Evolutionary conservation across 2,797 vertebrate genomes (phyloP).

Genomic region (Clarias pachynema): DNA sequence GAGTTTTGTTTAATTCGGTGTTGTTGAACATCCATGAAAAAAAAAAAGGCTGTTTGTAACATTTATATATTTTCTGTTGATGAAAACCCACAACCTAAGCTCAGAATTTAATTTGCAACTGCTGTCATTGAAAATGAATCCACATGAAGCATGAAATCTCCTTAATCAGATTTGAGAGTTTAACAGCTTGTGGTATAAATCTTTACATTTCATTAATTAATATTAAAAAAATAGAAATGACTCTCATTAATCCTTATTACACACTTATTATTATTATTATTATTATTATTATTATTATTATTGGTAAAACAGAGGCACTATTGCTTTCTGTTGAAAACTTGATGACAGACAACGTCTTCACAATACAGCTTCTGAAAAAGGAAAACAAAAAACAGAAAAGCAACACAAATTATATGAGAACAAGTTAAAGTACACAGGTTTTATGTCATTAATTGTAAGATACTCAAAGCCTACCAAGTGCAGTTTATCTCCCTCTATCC

Average conservation of each 20-base stretch:
- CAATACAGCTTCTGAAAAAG: conserved; percentile 83
- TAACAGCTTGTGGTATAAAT: too few species aligned
- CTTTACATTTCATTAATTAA: too few species aligned
- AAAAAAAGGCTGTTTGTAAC: too few species aligned
- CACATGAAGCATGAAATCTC: too few species aligned
- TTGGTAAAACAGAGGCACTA: conserved; percentile 37
- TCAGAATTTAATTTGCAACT: background rate
- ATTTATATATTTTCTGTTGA: too few species aligned
- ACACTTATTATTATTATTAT: background rate
- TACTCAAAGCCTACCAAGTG: conserved; percentile 56
- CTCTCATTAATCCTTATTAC: background rate
- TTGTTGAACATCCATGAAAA: too few species aligned
- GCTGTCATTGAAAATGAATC: background rate
- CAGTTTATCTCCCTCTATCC: conserved; percentile 85
- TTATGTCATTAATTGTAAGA: background rate
- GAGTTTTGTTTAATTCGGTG: background rate
- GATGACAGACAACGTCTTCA: conserved; percentile 82
- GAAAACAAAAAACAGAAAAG: conserved; percentile 22
- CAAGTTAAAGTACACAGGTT: background rate
- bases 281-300: background rate
- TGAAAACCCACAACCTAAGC: too few species aligned
- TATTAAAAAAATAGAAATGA: background rate
- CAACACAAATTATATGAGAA: background rate
- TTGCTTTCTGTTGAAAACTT: conserved; percentile 84
- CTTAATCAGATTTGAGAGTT: too few species aligned